Percentiles rank a stretch among this genome's conserved stretches.
phyloP scores from a whole-genome alignment of 2,888 invertebrate genomes.

The Agapostemon virescens region DNA sequence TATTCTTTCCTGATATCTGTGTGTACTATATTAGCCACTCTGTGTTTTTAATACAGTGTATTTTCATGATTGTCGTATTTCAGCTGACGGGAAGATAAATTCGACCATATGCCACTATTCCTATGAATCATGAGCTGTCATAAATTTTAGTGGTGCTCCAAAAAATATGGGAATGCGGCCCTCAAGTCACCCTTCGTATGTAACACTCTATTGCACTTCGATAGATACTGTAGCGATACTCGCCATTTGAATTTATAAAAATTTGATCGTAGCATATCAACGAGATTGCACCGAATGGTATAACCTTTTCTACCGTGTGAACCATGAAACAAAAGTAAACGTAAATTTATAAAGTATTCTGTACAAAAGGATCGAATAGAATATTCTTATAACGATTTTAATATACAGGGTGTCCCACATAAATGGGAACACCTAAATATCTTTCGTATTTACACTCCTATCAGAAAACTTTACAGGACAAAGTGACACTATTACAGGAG shows the following conservation, averaged over 20 bases:
- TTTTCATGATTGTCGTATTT: slow-evolving; percentile 10
- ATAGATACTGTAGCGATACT: background rate
- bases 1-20: background rate
- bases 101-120: slow-evolving; percentile 12
- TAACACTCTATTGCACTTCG: background rate
- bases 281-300: background rate
- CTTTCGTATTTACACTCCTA: no score
- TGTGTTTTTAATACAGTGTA: background rate
- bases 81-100: slow-evolving; percentile 24
- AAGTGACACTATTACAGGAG: no score
- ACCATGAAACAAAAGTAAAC: background rate
- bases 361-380: background rate
- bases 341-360: background rate
- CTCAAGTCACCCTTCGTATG: background rate
- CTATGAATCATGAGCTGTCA: slow-evolving; percentile 5
- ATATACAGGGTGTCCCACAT: no score
- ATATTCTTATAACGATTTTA: background rate
- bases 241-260: background rate
- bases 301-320: background rate
- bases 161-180: slow-evolving; percentile 8
- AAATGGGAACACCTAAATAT: no score
- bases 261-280: background rate
- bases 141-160: background rate
- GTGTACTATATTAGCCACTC: background rate
- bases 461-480: no score